Evolutionary conservation across 1,140 invertebrate genomes (phyloP).

Genomic region (Ladona fulva): DNA sequence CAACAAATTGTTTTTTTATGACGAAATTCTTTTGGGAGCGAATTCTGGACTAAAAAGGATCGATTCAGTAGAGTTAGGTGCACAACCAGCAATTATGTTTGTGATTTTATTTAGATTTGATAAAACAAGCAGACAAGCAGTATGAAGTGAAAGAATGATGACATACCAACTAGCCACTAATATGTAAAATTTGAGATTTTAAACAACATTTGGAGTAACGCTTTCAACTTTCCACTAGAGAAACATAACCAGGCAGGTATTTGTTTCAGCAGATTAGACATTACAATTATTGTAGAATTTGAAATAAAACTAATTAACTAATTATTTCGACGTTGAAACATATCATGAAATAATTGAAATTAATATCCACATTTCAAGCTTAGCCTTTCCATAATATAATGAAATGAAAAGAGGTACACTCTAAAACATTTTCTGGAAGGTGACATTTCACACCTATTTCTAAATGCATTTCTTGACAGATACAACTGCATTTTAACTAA

Average conservation of each 20-base stretch:
- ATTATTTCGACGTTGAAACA: not conserved
- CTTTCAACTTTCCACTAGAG: not conserved
- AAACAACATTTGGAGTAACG: constrained; percentile 6
- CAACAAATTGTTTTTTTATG: not conserved
- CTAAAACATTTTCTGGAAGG: not conserved
- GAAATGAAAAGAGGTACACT: not conserved
- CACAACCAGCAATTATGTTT: not conserved
- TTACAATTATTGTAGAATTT: not conserved
- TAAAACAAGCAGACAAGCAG: not conserved
- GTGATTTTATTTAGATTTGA: not conserved
- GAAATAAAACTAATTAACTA: not conserved
- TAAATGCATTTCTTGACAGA: constrained; percentile 1
- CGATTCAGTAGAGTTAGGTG: not conserved
- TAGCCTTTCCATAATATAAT: not conserved
- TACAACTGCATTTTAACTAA: constrained; percentile 7
- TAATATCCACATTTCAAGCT: not conserved
- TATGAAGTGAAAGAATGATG: constrained; percentile 6
- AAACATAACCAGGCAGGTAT: not conserved
- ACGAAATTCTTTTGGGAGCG: not conserved
- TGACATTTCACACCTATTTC: constrained; percentile 5
- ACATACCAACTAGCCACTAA: constrained; percentile 9
- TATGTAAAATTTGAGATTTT: not conserved
- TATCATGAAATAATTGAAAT: not conserved
- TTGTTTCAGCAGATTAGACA: not conserved
- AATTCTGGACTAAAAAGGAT: not conserved